A percentile compares a stretch with the other conserved stretches of the same genome.
Conservation (phyloP, 1,140 invertebrate genomes). For the Metaphire vulgaris region DNA sequence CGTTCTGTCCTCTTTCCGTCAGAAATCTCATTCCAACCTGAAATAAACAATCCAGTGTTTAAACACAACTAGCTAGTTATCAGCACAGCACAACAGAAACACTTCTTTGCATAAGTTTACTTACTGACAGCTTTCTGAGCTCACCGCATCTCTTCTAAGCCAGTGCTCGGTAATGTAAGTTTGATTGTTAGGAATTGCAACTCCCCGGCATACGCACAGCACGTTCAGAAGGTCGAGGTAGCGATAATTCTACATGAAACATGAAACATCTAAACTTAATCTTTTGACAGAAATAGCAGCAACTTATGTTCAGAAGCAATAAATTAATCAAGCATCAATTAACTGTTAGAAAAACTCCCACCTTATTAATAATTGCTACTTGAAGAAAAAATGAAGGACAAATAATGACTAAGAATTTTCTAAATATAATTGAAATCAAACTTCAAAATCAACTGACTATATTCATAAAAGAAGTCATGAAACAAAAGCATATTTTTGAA, state of each 20-base stretch:
- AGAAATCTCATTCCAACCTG: conserved; percentile 19
- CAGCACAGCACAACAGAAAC: too few species aligned
- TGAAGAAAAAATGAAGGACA: too few species aligned
- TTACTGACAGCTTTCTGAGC: background rate
- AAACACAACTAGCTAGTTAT: too few species aligned
- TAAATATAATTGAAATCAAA: too few species aligned
- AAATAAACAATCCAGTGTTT: too few species aligned
- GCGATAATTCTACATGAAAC: conserved; percentile 48
- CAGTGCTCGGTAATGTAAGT: conserved; percentile 49
- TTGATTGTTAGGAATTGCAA: conserved; percentile 51
- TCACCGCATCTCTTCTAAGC: conserved; percentile 35
- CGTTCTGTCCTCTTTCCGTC: conserved; percentile 29
- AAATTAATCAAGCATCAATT: background rate
- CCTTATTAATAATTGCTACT: background rate
- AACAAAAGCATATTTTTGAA: too few species aligned
- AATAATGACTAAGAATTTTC: too few species aligned
- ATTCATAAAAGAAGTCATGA: too few species aligned
- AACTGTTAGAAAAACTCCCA: background rate
- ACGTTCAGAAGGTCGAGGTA: conserved; percentile 50
- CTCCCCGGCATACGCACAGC: conserved; percentile 50
- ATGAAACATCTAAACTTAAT: background rate
- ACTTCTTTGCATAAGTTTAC: too few species aligned
- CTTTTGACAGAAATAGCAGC: conserved; percentile 2
- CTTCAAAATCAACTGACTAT: too few species aligned
- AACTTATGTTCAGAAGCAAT: too few species aligned